A percentile compares a stretch with the other conserved stretches of the same genome.
These are phyloP conservation scores for western clawed frog (Xenopus tropicalis) DNA, from an alignment of 2,113 vertebrate genomes.

Conservation along the genomic window DNA sequence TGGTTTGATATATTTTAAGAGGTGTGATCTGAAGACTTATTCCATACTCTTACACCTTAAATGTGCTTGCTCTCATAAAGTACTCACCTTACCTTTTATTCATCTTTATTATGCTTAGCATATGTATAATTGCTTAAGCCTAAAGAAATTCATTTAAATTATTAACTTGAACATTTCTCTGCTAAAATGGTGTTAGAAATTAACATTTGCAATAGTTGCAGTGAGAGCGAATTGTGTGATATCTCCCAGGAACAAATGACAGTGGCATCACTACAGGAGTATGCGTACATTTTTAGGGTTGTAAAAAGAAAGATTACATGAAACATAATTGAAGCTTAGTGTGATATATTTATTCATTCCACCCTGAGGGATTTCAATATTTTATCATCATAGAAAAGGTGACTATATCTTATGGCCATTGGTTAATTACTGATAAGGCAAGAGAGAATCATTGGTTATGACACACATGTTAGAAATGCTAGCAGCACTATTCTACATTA, in stretches of 20 bases:
- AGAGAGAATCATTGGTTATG: slow-evolving; percentile 21
- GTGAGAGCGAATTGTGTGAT: slow-evolving; percentile 22
- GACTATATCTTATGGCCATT: slow-evolving; percentile 24
- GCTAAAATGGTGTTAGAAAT: slow-evolving; percentile 15
- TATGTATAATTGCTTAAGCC: not conserved
- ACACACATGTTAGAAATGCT: slow-evolving; percentile 24
- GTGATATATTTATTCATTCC: slow-evolving; percentile 34
- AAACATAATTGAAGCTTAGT: slow-evolving; percentile 20
- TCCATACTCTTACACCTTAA: not conserved
- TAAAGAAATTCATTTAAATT: slow-evolving; percentile 10
- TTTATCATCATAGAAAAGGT: slow-evolving; percentile 24
- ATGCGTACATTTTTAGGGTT: slow-evolving; percentile 7
- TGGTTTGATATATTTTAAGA: too few species aligned
- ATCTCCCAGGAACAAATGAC: slow-evolving; percentile 22
- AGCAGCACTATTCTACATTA: slow-evolving; percentile 16
- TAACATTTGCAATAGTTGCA: slow-evolving; percentile 31
- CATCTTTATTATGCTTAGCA: slow-evolving; percentile 1
- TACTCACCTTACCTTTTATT: not conserved
- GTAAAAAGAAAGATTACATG: slow-evolving; percentile 22
- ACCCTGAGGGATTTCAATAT: slow-evolving; percentile 24
- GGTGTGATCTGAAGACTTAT: too few species aligned
- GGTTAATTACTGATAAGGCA: slow-evolving; percentile 14
- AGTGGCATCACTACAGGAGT: slow-evolving; percentile 23
- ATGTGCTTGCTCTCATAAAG: not conserved
- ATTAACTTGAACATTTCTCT: slow-evolving; percentile 11